Evolutionary conservation across 2,113 vertebrate genomes (phyloP), one percentile per base, ranked within the genome.

Genomic region (Chionis minor): DNA sequence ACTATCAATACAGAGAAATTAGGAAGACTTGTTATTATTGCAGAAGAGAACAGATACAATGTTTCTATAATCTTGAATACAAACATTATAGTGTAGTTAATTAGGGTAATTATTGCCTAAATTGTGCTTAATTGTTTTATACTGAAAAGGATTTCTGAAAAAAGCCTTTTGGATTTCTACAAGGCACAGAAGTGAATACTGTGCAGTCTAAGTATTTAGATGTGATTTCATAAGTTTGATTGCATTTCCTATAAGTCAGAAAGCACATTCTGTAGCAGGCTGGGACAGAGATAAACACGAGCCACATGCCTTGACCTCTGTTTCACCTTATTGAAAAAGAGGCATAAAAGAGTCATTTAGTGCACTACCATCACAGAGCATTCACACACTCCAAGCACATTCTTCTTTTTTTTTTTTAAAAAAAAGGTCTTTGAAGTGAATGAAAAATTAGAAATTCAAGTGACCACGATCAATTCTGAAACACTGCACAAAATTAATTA

Each of bases 401-500:
- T 94, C 96, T 96, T 98, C 52, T 75, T 84, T 45, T 45, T 47
- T 45, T 45, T 47, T 47, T 49, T 49, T 22, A 51, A 96, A 93
- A 88, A 95, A 95, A 90, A 96, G 83, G 96, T 94, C 98, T 98
- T 98, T 98, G 98, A 98, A 99, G 98, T 96, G 97, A 97, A 98
- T 99, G 98, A 99, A 98, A 99, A 99, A 99, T 99, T 98, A 98
- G 98, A 98, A 98, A 98, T 98, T 98, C 98, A 98, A 99, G 98
- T 99, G 98, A 98, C 98, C 99, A 98, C 98, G 97, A 99, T 99
- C 99, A 99, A 99, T 99, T 99, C 98, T 98, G 98, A 99, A 99
- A 99, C 98, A 98, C 98, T 99, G 99, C 98, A 99, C 98, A 99
- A 99, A 99, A 99, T 99, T 99, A 99, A 99, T 99, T 99, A 99